These are phyloP conservation scores for Bothrops jararaca DNA, from an alignment of 2,113 vertebrate species.

Conservation along the genomic window DNA sequence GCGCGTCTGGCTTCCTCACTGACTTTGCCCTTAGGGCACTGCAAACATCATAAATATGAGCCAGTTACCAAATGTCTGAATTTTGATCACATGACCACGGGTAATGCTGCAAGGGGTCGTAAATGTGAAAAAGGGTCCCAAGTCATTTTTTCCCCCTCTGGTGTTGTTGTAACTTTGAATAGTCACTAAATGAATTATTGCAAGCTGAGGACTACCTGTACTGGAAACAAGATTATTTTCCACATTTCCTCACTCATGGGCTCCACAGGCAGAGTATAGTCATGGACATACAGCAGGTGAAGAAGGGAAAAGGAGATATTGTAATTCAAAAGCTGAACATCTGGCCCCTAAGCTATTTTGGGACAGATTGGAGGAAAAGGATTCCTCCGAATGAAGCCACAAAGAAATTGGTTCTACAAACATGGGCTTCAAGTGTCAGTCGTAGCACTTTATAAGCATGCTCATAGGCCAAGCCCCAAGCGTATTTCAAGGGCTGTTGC, in stretches of 20 bases:
- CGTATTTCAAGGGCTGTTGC: constrained; percentile 31
- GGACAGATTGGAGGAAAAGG: background rate
- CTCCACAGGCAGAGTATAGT: background rate
- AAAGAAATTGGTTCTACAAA: background rate
- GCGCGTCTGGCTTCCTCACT: background rate
- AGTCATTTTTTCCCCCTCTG: rapidly evolving
- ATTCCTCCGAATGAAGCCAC: background rate
- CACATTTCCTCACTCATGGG: constrained; percentile 22
- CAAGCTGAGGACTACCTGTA: background rate
- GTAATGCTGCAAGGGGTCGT: background rate
- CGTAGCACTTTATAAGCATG: constrained; percentile 13
- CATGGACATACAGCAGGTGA: too few species aligned
- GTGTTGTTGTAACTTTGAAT: background rate
- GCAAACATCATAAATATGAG: background rate
- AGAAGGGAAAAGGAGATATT: background rate
- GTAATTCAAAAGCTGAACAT: constrained; percentile 6
- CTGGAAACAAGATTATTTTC: background rate
- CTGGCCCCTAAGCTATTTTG: background rate
- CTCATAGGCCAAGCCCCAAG: constrained; percentile 7
- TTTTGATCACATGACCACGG: background rate
- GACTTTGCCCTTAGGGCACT: background rate
- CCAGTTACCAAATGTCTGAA: background rate
- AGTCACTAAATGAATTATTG: background rate
- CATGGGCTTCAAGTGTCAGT: constrained; percentile 17
- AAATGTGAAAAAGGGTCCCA: background rate